phyloP scores from a whole-genome alignment of 1,140 invertebrate genomes.

The Hycleus phaleratus region DNA sequence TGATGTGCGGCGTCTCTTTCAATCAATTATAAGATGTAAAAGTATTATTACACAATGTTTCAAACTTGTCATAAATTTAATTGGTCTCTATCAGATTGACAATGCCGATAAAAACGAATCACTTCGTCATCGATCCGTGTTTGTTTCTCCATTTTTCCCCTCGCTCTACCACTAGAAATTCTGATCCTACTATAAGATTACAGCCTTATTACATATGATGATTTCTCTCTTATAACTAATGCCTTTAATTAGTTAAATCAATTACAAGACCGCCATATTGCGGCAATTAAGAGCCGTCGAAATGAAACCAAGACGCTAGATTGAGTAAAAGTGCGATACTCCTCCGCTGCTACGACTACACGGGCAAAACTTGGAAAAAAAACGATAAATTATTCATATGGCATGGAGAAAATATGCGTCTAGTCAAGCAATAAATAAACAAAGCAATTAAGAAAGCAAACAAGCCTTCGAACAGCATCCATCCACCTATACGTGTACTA shows the following conservation, averaged over 20 bases:
- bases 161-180: slow-evolving; percentile 9
- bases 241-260: slow-evolving; percentile 20
- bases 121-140: slow-evolving; percentile 24
- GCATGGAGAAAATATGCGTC: slow-evolving; percentile 19
- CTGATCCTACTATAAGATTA: not conserved
- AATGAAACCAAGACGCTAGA: not conserved
- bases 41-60: slow-evolving; percentile 34
- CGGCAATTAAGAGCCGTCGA: slow-evolving; percentile 4
- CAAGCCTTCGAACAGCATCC: slow-evolving; percentile 11
- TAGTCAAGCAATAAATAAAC: slow-evolving; percentile 24
- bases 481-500: not conserved
- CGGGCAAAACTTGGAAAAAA: not conserved
- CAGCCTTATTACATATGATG: no score
- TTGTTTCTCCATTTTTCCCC: slow-evolving; percentile 14
- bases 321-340: not conserved
- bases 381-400: slow-evolving; percentile 19
- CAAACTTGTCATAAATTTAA: slow-evolving; percentile 33
- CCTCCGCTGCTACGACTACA: no score
- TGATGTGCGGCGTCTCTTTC: slow-evolving; percentile 16
- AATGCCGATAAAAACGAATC: slow-evolving; percentile 20
- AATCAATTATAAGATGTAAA: slow-evolving; percentile 32
- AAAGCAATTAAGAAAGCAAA: slow-evolving; percentile 24
- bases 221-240: slow-evolving; percentile 11
- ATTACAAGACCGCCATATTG: slow-evolving; percentile 13
- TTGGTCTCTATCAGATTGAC: slow-evolving; percentile 29